Conservation (phyloP, 2,113 vertebrate species). For the Pheucticus melanocephalus region DNA sequence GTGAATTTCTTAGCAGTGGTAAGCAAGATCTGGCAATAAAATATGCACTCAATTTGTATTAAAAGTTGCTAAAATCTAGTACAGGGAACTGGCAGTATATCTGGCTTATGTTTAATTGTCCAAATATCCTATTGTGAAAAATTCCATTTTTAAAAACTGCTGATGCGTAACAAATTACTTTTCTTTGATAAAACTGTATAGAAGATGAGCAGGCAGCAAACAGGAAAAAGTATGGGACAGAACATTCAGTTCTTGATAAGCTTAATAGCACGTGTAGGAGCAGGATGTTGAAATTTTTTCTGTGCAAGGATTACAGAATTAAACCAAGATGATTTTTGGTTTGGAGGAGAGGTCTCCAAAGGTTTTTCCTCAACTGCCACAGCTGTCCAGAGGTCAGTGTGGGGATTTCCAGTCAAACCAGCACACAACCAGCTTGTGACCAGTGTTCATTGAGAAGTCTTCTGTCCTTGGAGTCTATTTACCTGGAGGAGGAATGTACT, state of each 20-base stretch:
- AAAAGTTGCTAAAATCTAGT: slow-evolving; percentile 70
- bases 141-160: slow-evolving; percentile 53
- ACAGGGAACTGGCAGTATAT: slow-evolving; percentile 45
- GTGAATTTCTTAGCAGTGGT: slow-evolving; percentile 70
- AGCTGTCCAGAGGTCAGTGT: neutral
- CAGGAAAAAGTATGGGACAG: neutral
- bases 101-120: slow-evolving; percentile 69
- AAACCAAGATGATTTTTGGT: neutral
- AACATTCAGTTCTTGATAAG: neutral
- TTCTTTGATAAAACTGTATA: slow-evolving; percentile 45
- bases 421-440: neutral
- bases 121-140: slow-evolving; percentile 57
- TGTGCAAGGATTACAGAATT: neutral
- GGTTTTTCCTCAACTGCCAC: neutral
- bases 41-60: slow-evolving; percentile 71
- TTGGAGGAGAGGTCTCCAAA: accelerated
- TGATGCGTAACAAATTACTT: slow-evolving; percentile 58
- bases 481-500: neutral
- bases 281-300: neutral
- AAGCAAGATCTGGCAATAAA: slow-evolving; percentile 74
- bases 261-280: neutral
- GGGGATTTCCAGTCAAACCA: neutral
- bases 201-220: slow-evolving; percentile 50
- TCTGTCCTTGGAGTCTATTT: neutral
- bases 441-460: neutral